Evolutionary conservation across 2,888 invertebrate species (phyloP).

Genomic region (Acleris laterana): DNA sequence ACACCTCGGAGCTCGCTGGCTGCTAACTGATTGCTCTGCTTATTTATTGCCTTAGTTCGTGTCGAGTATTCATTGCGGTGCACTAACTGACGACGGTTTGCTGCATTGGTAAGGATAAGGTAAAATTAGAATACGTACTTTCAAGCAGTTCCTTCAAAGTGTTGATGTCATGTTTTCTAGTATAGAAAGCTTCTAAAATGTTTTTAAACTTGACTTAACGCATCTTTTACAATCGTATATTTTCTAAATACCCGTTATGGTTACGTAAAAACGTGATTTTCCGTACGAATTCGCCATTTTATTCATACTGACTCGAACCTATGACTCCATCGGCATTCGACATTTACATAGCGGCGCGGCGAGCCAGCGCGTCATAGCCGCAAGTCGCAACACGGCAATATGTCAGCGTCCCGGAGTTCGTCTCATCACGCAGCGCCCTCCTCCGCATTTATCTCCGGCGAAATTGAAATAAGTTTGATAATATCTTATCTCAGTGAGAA

Average conservation of each 20-base stretch:
- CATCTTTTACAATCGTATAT: slow-evolving; percentile 43
- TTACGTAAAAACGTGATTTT: slow-evolving; percentile 70
- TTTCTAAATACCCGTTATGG: slow-evolving; percentile 49
- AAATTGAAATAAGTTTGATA: slow-evolving; percentile 72
- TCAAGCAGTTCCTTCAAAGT: not conserved
- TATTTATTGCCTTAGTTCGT: slow-evolving; percentile 48
- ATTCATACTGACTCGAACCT: slow-evolving; percentile 69
- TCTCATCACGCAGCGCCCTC: slow-evolving; percentile 48
- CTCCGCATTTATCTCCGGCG: slow-evolving; percentile 59
- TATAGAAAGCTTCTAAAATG: slow-evolving; percentile 33
- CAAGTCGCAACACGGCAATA: slow-evolving; percentile 43
- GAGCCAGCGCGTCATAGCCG: slow-evolving; percentile 47
- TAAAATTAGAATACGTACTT: not conserved
- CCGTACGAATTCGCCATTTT: slow-evolving; percentile 72
- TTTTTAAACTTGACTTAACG: slow-evolving; percentile 43
- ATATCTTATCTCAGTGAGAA: slow-evolving; percentile 63
- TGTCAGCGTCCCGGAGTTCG: slow-evolving; percentile 31
- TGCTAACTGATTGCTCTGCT: slow-evolving; percentile 47
- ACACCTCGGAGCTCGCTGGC: slow-evolving; percentile 47
- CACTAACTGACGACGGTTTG: slow-evolving; percentile 36
- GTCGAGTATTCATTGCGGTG: slow-evolving; percentile 41
- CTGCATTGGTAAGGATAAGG: slow-evolving; percentile 23
- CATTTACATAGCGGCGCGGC: slow-evolving; percentile 72
- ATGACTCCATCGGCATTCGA: slow-evolving; percentile 79
- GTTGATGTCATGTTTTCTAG: not conserved